These are phyloP conservation scores for Thalpophila matura DNA, from an alignment of 2,888 invertebrate genomes.

Conservation along the genomic window DNA sequence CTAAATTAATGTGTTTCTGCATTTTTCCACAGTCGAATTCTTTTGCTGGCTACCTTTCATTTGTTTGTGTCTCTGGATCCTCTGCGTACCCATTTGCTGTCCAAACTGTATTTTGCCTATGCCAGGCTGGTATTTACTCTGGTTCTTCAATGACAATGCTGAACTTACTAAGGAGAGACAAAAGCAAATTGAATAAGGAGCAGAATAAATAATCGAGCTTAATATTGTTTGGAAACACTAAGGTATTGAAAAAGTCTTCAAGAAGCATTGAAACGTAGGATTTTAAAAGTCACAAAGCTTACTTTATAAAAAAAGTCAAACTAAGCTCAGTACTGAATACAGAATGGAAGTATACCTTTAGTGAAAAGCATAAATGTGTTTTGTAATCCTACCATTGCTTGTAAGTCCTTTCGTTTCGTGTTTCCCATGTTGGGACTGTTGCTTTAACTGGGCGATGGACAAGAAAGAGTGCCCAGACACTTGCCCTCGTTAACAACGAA, in stretches of 20 bases:
- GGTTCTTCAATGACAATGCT: background rate
- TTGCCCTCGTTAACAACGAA: background rate
- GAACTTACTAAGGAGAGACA: background rate
- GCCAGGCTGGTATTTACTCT: constrained; percentile 26
- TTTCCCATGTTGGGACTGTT: constrained; percentile 38
- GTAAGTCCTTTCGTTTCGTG: constrained; percentile 45
- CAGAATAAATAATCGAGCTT: background rate
- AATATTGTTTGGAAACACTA: background rate
- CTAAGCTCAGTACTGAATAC: background rate
- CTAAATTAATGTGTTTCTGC: constrained; percentile 15
- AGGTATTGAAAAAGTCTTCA: too few species aligned
- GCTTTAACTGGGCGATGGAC: constrained; percentile 12
- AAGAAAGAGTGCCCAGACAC: background rate
- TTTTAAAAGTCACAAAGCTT: too few species aligned
- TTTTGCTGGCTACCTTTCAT: constrained; percentile 35
- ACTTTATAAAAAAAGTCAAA: background rate
- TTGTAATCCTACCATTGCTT: constrained; percentile 32
- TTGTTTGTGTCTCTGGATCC: constrained; percentile 47
- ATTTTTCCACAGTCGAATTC: background rate
- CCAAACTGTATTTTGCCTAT: constrained; percentile 22
- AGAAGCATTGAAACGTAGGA: too few species aligned
- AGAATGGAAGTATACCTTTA: background rate
- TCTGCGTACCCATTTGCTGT: constrained; percentile 32
- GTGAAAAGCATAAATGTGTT: constrained; percentile 27
- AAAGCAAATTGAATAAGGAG: background rate